A percentile compares a stretch with the other conserved stretches of the same genome.
Evolutionary conservation across 2,888 invertebrate genomes (phyloP).

Genomic region (Atethmia centrago): DNA sequence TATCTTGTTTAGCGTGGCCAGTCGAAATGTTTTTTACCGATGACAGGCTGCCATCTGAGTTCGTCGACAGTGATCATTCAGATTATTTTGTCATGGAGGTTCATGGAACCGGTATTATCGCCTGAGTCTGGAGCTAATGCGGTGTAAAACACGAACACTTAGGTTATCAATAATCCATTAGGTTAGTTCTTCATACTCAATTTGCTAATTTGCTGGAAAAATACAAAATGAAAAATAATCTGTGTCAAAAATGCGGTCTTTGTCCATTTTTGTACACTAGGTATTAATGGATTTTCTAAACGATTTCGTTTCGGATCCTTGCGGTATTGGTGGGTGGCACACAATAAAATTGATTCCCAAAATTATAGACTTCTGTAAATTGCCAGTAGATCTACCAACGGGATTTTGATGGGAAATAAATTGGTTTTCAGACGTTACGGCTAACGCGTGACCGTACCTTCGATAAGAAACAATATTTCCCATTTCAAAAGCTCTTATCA

Average conservation of each 20-base stretch:
- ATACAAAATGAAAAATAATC: slow-evolving; percentile 42
- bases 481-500: not conserved
- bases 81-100: slow-evolving; percentile 83
- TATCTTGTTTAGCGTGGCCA: slow-evolving; percentile 62
- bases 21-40: slow-evolving; percentile 75
- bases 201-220: slow-evolving; percentile 48
- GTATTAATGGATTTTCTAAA: slow-evolving; percentile 49
- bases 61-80: slow-evolving; percentile 82
- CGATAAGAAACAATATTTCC: not conserved
- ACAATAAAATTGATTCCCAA: slow-evolving; percentile 73
- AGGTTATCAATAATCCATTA: slow-evolving; percentile 56
- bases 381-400: slow-evolving; percentile 67
- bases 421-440: slow-evolving; percentile 55
- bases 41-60: slow-evolving; percentile 74
- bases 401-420: slow-evolving; percentile 66
- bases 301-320: slow-evolving; percentile 70
- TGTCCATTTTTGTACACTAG: slow-evolving; percentile 30
- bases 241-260: slow-evolving; percentile 29
- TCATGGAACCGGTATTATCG: slow-evolving; percentile 81
- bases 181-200: slow-evolving; percentile 49
- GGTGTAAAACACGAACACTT: slow-evolving; percentile 57
- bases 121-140: slow-evolving; percentile 54
- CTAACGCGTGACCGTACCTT: slow-evolving; percentile 27
- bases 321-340: slow-evolving; percentile 70
- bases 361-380: slow-evolving; percentile 70